Base-by-base conservation (phyloP, 2,113 vertebrate genomes). In the Ptilorrhoa leucosticta region DNA sequence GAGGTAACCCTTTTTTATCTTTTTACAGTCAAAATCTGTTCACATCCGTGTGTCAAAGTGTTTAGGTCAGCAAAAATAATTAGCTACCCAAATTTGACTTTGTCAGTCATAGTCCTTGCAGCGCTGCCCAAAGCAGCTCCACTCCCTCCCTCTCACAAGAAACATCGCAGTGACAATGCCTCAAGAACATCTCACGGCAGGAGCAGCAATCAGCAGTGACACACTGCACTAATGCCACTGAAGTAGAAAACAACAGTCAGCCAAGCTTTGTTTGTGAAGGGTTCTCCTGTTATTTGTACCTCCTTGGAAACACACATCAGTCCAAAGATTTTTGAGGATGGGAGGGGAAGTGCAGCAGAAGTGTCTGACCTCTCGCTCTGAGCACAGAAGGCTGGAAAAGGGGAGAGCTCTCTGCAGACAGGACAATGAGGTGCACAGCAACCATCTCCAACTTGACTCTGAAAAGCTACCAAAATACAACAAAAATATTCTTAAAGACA, bases 11-110 rank as follows among this genome's bases (percentile, higher is more conserved):
- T 44, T 47, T 47, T 51, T 20, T n/a, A n/a, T 3, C 13, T 4
- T 54, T 39, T 24, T 3, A 19, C 35, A 64, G 42, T 7, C 13
- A 72, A 58, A 50, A 66, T 2, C 22, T 20, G 6, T 40, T 63
- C 33, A 20, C 24, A 65, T 1, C 39, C 0, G 0, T 3, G 23
- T 26, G 27, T 47, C 61, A 33, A 70, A 57, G 45, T 3, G 39
- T 45, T 75, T 33, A 30, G 39, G 35, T 44, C 57, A 76, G 50
- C 37, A 85, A 24, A 54, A 78, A 15, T 6, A 58, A 90, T 86
- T 14, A 69, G 26, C 61, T 37, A 19, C 37, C 37, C 44, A 39
- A 71, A 81, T 56, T 24, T 68, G 21, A 56, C 33, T 40, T 14
- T 35, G 87, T 44, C 26, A 42, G 56, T 31, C 40, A 30, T 2